Base-by-base conservation (phyloP, 2,888 invertebrate species). In the Hoplodrina ambigua region DNA sequence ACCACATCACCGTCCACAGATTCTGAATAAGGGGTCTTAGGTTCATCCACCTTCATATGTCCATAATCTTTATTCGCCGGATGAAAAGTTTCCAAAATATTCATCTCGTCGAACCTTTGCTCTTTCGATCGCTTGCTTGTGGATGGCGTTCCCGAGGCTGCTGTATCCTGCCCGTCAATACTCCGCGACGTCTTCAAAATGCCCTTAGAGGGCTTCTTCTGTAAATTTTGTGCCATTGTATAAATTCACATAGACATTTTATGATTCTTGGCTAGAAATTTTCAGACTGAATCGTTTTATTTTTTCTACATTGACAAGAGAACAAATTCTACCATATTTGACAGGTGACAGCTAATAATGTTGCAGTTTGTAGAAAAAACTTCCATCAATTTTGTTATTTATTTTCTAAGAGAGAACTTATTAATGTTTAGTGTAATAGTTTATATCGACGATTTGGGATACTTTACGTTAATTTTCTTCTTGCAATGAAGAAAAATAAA, bases 21-120 rank as follows among this genome's bases (percentile, higher is more conserved):
- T 87, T 97, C 97, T 7, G 96, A 95, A 85, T 91, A 97, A 52
- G 99, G 99, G 37, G 99, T 99, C 94, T 99, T 99, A 2, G 99
- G 99, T 94, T 99, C 99, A 87, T 99, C 98, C 50, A 95, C 94
- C 95, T 99, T 99, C 99, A 99, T 99, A 90, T 99, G 99, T 11
- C 99, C 99, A 94, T 99, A 99, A 94, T 99, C 99, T 96, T 99
- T 99, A 92, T 99, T 99, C 30, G 98, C 97, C 54, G 99, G 99
- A 96, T 99, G 99, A 88, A 99, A 97, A 0, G 99, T 99, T 83
- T 99, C 99, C 86, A 99, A 97, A 82, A 99, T 99, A 95, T 99
- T 99, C 97, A 99, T 98, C 96, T 99, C 99, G 94, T 99, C 99
- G 96, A 98, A 99, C 96, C 99, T 98, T 89, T 98, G 97, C 90